Conservation (phyloP, 2,888 invertebrate species). For the Rugalucina vietnamica region DNA sequence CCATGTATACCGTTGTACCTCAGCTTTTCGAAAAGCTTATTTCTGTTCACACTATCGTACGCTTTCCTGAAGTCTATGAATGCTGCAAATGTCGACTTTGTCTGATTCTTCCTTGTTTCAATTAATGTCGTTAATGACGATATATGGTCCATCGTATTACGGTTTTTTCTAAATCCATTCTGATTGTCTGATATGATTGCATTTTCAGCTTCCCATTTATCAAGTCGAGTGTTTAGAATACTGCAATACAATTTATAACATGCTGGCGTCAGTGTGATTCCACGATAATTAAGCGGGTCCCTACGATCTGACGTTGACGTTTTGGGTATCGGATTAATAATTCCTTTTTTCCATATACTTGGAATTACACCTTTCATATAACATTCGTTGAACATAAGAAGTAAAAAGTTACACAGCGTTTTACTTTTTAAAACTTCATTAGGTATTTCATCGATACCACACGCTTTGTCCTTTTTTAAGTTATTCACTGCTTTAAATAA, state of each 20-base stretch:
- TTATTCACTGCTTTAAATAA: background rate
- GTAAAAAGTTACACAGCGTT: background rate
- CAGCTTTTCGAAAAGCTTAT: background rate
- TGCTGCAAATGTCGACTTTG: background rate
- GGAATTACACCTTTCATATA: background rate
- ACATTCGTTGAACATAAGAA: background rate
- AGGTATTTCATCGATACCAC: background rate
- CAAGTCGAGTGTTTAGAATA: background rate
- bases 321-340: background rate
- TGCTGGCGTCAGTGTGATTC: background rate
- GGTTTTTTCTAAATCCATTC: too few relatives aligned
- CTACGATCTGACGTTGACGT: background rate
- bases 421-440: background rate
- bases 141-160: too few relatives aligned
- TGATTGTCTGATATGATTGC: background rate
- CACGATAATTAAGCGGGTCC: background rate
- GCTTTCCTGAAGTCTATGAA: background rate
- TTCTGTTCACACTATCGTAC: background rate
- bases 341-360: background rate
- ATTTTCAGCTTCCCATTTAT: background rate
- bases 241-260: background rate
- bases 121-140: background rate
- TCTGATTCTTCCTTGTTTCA: background rate
- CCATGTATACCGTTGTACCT: background rate
- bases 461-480: background rate